Conservation (phyloP, 2,797 vertebrate genomes). For the Erpetoichthys calabaricus region DNA sequence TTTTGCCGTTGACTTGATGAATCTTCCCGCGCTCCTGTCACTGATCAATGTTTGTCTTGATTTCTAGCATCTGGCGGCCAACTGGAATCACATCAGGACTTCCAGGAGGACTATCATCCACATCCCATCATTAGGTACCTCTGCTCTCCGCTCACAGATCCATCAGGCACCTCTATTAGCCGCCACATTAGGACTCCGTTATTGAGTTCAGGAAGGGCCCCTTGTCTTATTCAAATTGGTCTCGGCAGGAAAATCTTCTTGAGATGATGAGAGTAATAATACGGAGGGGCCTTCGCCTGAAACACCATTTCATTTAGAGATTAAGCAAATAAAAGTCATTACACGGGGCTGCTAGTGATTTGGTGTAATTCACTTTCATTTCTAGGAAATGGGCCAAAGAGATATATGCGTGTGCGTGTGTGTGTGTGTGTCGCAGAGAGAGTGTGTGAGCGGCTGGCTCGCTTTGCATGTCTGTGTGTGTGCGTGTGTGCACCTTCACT, state of each 20-base stretch:
- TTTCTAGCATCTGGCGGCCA: slow-evolving; percentile 95
- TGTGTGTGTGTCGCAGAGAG: too few species aligned
- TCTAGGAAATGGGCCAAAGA: slow-evolving; percentile 80
- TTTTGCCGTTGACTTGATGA: slow-evolving; percentile 56
- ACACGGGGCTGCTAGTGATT: slow-evolving; percentile 77
- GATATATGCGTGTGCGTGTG: slow-evolving; percentile 32
- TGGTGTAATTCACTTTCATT: slow-evolving; percentile 75
- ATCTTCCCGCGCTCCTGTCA: slow-evolving; percentile 62
- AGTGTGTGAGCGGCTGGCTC: too few species aligned
- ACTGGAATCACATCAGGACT: slow-evolving; percentile 96
- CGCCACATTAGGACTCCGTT: slow-evolving; percentile 76
- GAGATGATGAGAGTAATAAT: slow-evolving; percentile 87
- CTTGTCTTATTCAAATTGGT: slow-evolving; percentile 92
- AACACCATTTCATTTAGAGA: slow-evolving; percentile 93
- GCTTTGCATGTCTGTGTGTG: slow-evolving; percentile 7
- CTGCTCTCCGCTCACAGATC: slow-evolving; percentile 70
- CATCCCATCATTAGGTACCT: slow-evolving; percentile 96
- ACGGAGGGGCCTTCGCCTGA: slow-evolving; percentile 73
- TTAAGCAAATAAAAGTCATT: slow-evolving; percentile 96
- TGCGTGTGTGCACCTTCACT: background rate
- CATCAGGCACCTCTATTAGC: slow-evolving; percentile 80
- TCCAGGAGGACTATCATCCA: slow-evolving; percentile 97
- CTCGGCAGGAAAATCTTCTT: slow-evolving; percentile 93
- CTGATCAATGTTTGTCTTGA: slow-evolving; percentile 81
- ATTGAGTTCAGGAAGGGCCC: slow-evolving; percentile 82